A percentile compares a stretch with the other conserved stretches of the same genome.
These are phyloP conservation scores for Orchesella cincta DNA, from an alignment of 1,140 invertebrate genomes.

Conservation along the genomic window DNA sequence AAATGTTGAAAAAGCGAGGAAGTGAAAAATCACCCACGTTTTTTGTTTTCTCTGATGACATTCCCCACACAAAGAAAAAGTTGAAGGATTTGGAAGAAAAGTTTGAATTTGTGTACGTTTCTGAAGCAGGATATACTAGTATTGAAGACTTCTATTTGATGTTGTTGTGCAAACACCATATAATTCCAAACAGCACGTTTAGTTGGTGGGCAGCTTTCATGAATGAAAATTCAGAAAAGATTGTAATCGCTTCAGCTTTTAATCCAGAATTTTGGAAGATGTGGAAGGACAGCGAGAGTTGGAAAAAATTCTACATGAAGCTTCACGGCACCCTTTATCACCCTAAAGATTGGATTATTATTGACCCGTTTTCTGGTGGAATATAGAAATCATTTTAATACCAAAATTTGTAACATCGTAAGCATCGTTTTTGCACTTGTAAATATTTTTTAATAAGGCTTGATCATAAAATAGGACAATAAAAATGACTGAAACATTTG, in stretches of 20 bases:
- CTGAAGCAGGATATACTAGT: not conserved
- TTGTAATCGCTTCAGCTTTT: conserved; percentile 26
- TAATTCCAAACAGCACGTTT: conserved; percentile 36
- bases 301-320: not conserved
- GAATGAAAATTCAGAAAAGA: conserved; percentile 17
- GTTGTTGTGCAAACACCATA: conserved; percentile 29
- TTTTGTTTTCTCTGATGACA: conserved; percentile 40
- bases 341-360: not conserved
- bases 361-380: conserved; percentile 8
- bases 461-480: too few relatives aligned
- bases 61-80: not conserved
- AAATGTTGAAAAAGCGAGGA: not conserved
- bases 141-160: conserved; percentile 33
- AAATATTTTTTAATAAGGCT: too few relatives aligned
- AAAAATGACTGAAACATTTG: too few relatives aligned
- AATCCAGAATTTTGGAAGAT: not conserved
- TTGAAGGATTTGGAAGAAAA: not conserved
- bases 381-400: too few relatives aligned
- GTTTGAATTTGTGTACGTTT: not conserved
- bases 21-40: conserved; percentile 29
- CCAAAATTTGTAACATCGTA: too few relatives aligned
- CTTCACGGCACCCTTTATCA: not conserved
- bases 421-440: too few relatives aligned
- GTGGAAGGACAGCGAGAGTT: not conserved
- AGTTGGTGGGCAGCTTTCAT: conserved; percentile 38